These are phyloP conservation scores for Aphaenogaster rudis DNA, from an alignment of 1,140 invertebrate genomes.

Conservation along the genomic window DNA sequence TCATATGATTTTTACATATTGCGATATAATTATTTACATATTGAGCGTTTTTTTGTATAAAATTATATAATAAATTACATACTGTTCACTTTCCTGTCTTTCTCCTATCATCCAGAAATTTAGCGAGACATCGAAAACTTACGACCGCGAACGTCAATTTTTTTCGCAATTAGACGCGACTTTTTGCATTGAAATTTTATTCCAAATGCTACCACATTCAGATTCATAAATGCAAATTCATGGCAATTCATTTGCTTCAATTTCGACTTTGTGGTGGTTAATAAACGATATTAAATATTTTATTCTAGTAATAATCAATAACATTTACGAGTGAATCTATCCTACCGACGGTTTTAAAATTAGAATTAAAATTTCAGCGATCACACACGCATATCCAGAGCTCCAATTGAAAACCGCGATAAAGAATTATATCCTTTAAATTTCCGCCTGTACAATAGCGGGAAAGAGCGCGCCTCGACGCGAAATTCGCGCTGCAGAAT, in stretches of 20 bases:
- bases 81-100: neutral
- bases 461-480: slow-evolving; percentile 1
- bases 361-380: slow-evolving; percentile 23
- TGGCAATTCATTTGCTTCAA: neutral
- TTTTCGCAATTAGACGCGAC: neutral
- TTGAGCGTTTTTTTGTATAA: neutral
- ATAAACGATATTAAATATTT: slow-evolving; percentile 15
- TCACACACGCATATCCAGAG: neutral
- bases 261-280: neutral
- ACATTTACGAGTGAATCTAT: neutral
- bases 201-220: neutral
- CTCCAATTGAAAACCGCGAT: neutral
- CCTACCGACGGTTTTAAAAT: neutral
- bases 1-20: slow-evolving; percentile 2
- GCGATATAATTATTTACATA: neutral
- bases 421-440: neutral
- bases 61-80: slow-evolving; percentile 35
- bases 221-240: neutral
- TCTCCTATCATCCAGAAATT: slow-evolving; percentile 35
- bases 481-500: slow-evolving; percentile 47
- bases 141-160: neutral
- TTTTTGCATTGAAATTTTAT: neutral
- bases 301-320: neutral
- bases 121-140: neutral
- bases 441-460: neutral